phyloP scores from a whole-genome alignment of 2,888 invertebrate genomes.

The Lasioglossum zephyrum region DNA sequence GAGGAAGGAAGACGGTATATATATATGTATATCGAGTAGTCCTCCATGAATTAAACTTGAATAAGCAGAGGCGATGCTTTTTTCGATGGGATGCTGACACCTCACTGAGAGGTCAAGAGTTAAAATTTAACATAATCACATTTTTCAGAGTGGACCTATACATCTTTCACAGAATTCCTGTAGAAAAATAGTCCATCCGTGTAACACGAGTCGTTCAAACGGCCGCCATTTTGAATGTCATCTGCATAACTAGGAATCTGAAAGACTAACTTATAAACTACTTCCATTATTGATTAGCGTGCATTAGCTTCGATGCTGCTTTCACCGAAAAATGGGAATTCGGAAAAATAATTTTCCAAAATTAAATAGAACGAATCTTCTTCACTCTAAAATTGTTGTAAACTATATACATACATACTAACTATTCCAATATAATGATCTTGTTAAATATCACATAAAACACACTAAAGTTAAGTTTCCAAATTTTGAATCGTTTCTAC shows the following conservation, averaged over 20 bases:
- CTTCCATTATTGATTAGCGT: background rate
- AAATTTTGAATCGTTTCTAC: no score
- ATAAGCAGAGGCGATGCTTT: background rate
- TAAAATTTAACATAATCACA: background rate
- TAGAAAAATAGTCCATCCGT: background rate
- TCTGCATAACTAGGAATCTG: background rate
- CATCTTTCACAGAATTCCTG: background rate
- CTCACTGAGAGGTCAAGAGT: background rate
- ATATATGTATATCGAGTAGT: background rate
- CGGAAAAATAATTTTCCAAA: background rate
- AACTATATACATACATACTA: no score
- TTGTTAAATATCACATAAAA: no score
- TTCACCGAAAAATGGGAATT: background rate
- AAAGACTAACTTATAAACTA: background rate
- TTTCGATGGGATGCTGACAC: background rate
- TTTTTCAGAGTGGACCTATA: background rate
- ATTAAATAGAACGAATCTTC: no score
- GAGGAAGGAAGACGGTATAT: background rate
- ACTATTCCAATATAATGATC: no score
- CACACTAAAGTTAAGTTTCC: no score
- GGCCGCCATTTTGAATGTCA: conserved; percentile 1
- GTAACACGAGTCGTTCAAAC: background rate
- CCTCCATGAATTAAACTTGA: background rate
- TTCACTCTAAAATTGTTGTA: no score
- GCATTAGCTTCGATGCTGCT: background rate